These are phyloP conservation scores for Orientallactaga bullata DNA, from an alignment of 2,113 vertebrate genomes.

Conservation along the genomic window DNA sequence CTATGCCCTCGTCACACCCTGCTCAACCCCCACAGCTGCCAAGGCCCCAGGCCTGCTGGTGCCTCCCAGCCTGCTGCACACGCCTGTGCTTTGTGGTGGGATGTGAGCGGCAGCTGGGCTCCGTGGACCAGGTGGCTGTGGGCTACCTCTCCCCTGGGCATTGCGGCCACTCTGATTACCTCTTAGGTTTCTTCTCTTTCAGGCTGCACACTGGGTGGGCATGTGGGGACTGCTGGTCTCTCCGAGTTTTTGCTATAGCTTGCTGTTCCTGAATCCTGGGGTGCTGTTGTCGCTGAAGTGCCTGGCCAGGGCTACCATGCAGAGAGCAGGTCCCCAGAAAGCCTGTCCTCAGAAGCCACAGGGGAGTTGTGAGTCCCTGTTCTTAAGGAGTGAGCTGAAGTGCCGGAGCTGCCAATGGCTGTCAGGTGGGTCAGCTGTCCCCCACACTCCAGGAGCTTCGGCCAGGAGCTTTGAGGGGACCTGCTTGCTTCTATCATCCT, in stretches of 20 bases:
- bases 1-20: rapidly evolving
- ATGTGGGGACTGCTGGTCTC: conserved; percentile 13
- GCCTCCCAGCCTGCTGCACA: too few relatives aligned
- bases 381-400: conserved; percentile 77
- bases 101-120: conserved; percentile 79
- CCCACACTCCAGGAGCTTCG: neutral
- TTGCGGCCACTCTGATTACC: conserved; percentile 76
- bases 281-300: neutral
- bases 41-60: too few relatives aligned
- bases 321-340: conserved; percentile 37
- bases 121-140: conserved; percentile 78
- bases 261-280: neutral
- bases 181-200: conserved; percentile 82
- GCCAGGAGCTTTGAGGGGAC: neutral
- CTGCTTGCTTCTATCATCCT: neutral
- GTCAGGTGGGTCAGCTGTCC: conserved; percentile 59
- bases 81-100: conserved; percentile 45
- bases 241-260: neutral
- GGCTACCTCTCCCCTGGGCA: conserved; percentile 66
- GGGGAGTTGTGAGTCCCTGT: conserved; percentile 68
- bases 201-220: conserved; percentile 32
- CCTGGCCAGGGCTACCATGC: conserved; percentile 35
- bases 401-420: conserved; percentile 59
- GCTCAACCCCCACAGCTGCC: neutral
- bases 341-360: conserved; percentile 19